Evolutionary conservation across 2,113 vertebrate species (phyloP).

Genomic region (Amblyopsis rosae): DNA sequence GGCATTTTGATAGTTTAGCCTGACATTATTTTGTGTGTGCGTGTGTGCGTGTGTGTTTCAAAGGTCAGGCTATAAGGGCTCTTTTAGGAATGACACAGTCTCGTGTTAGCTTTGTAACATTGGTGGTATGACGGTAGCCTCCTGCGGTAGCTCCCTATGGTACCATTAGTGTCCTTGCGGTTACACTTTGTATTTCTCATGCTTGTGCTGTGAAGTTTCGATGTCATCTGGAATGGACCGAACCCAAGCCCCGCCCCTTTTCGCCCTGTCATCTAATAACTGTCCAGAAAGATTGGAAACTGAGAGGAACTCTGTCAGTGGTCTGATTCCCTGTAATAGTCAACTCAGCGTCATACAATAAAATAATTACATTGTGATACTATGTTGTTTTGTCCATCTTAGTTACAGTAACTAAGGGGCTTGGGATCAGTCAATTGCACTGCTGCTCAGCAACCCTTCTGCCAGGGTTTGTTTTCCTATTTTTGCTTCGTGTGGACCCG

Average conservation of each 20-base stretch:
- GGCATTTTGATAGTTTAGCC: background rate
- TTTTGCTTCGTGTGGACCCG: conserved; percentile 16
- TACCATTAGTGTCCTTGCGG: background rate
- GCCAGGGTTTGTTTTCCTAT: background rate
- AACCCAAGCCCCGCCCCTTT: too few species aligned
- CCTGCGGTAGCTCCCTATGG: conserved; percentile 12
- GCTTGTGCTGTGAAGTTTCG: background rate
- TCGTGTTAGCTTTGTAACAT: conserved; percentile 36
- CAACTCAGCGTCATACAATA: too few species aligned
- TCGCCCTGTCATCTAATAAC: too few species aligned
- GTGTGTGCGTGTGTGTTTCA: background rate
- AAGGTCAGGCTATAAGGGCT: conserved; percentile 24
- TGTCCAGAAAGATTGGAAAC: too few species aligned
- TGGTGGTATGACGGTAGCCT: conserved; percentile 26
- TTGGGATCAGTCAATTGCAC: background rate
- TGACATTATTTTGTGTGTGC: conserved; percentile 1
- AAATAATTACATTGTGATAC: background rate
- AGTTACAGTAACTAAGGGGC: too few species aligned
- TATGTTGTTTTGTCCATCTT: background rate
- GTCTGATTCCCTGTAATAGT: too few species aligned
- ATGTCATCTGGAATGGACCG: too few species aligned
- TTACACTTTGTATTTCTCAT: conserved; percentile 11
- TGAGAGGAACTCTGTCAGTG: too few species aligned
- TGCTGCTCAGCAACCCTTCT: background rate
- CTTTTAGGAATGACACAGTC: conserved; percentile 19